These are phyloP conservation scores for Ichneumoninae sp. DNA, from an alignment of 2,888 invertebrate species.

Conservation along the genomic window DNA sequence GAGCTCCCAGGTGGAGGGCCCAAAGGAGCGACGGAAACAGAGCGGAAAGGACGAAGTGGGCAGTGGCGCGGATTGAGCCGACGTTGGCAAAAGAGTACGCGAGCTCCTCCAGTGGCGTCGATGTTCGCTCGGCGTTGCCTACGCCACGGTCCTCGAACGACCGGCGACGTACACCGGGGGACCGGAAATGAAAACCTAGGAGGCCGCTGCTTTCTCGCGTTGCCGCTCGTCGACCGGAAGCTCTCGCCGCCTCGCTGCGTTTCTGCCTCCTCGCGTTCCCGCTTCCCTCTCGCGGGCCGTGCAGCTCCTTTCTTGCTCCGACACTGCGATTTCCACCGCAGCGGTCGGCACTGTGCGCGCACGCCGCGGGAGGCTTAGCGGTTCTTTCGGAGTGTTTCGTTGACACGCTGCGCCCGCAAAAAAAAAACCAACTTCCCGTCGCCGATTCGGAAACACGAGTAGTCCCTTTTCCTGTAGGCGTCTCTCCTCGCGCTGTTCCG, in stretches of 20 bases:
- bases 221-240: conserved; percentile 43
- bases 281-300: background rate
- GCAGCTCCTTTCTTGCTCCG: conserved; percentile 17
- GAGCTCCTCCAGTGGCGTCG: background rate
- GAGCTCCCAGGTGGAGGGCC: conserved; percentile 7
- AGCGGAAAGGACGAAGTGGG: conserved; percentile 63
- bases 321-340: background rate
- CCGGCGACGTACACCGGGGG: background rate
- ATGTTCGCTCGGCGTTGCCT: background rate
- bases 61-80: conserved; percentile 43
- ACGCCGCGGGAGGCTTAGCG: conserved; percentile 22
- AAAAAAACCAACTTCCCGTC: background rate
- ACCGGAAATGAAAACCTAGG: conserved; percentile 51
- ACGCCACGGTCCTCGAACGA: conserved; percentile 5
- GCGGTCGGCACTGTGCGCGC: background rate
- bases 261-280: conserved; percentile 1
- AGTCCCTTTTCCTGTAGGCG: too few relatives aligned
- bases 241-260: conserved; percentile 28
- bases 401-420: too few relatives aligned
- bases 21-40: conserved; percentile 62
- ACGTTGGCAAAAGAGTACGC: conserved; percentile 4
- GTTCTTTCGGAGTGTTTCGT: background rate
- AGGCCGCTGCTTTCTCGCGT: conserved; percentile 49
- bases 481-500: too few relatives aligned
- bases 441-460: too few relatives aligned